Base-by-base conservation (phyloP, 1,140 invertebrate genomes). In the Drosophila quadrilineata region DNA sequence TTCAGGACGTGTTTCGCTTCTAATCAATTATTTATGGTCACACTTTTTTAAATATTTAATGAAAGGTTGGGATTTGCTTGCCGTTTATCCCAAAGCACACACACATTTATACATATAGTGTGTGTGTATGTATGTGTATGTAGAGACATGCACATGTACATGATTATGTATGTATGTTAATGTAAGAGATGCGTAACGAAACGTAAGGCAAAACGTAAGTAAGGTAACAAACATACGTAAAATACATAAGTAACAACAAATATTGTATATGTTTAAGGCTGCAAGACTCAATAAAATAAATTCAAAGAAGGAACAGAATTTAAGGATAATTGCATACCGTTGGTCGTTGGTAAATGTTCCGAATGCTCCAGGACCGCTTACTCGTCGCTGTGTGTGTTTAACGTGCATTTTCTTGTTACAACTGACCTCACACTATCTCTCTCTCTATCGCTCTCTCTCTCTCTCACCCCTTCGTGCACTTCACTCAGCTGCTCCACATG, bases 361-460 rank as follows among this genome's bases (percentile, higher is more conserved):
- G 38, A 89, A 89, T 62, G 88, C 88, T 87, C 88, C 88, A 76
- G 88, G 88, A 74, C 88, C 88, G 74, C 88, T 89, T 64, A 89
- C 88, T 85, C 88, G 79, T 36, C 88, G 74, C 71, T 89, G 88
- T 66, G 82, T 87, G 62, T 89, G 82, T 88, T 89, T 89, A 71
- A 89, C 88, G 70, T 89, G 88, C 88, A 89, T 89, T 75, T 88
- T 88, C n/a, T 45, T 45, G 26, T 28, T 9, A 9, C 6, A 56
- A n/a, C n/a, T n/a, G n/a, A n/a, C n/a, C n/a, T n/a, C n/a, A n/a
- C n/a, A n/a, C n/a, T n/a, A n/a, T n/a, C n/a, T n/a, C n/a, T n/a
- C n/a, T n/a, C n/a, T n/a, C n/a, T n/a, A n/a, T n/a, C n/a, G n/a
- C n/a, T n/a, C n/a, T n/a, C n/a, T n/a, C n/a, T n/a, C n/a, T n/a